Evolutionary conservation across 2,113 vertebrate species (phyloP).

Genomic region (Corythaeola cristata): DNA sequence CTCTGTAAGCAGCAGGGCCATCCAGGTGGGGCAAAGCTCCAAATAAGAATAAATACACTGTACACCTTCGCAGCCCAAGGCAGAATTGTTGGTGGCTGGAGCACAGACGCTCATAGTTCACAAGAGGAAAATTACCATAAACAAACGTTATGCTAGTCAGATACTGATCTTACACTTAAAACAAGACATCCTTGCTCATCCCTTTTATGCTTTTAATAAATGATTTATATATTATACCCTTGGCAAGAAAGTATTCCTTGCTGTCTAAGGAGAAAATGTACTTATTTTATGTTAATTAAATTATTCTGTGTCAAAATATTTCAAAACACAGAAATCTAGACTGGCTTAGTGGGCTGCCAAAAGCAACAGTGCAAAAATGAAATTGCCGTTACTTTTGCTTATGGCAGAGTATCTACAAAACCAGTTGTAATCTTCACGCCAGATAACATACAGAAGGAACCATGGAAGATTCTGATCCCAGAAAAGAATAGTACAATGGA

Average conservation of each 20-base stretch:
- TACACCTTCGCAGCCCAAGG: neutral
- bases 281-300: neutral
- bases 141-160: neutral
- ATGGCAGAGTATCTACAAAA: neutral
- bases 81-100: neutral
- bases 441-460: neutral
- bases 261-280: neutral
- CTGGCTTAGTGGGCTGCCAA: neutral
- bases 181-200: neutral
- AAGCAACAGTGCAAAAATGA: neutral
- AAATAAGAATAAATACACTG: neutral
- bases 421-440: neutral
- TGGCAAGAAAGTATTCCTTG: neutral
- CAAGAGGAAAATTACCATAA: neutral
- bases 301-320: neutral
- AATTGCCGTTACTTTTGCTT: neutral
- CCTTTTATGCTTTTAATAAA: neutral
- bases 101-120: neutral
- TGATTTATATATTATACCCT: neutral
- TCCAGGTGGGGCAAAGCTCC: neutral
- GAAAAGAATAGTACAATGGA: neutral
- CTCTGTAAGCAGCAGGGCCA: neutral
- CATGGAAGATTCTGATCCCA: neutral
- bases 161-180: neutral
- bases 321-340: neutral